phyloP scores from a whole-genome alignment of 2,113 vertebrate species.

The Sitta europaea region DNA sequence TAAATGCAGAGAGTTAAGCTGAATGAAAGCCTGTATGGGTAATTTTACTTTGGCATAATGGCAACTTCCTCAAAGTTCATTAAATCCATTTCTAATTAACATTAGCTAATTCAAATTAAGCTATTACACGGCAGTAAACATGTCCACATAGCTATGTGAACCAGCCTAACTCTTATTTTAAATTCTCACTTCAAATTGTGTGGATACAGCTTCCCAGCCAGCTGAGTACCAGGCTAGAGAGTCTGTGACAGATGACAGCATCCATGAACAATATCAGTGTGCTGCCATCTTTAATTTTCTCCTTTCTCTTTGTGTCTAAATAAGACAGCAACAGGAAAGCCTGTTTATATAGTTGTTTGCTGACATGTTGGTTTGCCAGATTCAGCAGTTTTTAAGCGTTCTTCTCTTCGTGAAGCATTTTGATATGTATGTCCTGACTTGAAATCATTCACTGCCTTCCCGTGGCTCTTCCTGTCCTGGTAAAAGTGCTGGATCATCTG shows the following conservation, averaged over 20 bases:
- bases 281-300: conserved; percentile 45
- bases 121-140: background rate
- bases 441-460: background rate
- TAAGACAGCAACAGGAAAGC: background rate
- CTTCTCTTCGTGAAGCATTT: background rate
- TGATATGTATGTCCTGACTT: background rate
- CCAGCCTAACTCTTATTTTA: background rate
- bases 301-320: background rate
- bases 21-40: background rate
- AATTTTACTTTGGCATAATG: conserved; percentile 13
- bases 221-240: background rate
- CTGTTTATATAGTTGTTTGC: background rate
- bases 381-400: background rate
- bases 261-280: background rate
- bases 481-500: background rate
- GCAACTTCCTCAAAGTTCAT: conserved; percentile 40
- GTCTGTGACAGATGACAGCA: background rate
- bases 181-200: background rate
- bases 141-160: background rate
- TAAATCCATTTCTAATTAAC: conserved; percentile 53
- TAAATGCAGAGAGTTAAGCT: background rate
- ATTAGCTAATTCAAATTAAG: conserved; percentile 11
- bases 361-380: background rate
- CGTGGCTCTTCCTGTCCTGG: background rate
- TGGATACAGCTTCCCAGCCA: background rate